Percentiles rank a stretch among this genome's conserved stretches.
Evolutionary conservation across 2,797 vertebrate species (phyloP).

Genomic region (Zalophus californianus): DNA sequence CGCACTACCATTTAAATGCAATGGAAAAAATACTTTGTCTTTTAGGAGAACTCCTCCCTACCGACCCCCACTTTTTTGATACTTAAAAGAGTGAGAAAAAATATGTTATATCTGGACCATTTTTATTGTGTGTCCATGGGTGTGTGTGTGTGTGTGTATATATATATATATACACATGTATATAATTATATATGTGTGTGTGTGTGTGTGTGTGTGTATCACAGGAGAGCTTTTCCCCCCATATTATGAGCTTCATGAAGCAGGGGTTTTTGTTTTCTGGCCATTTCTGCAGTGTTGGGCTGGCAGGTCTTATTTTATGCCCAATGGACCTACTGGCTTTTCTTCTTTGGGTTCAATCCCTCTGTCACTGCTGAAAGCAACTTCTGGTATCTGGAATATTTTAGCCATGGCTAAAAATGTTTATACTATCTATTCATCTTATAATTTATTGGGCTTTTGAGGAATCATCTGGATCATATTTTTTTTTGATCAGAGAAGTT

Average conservation of each 20-base stretch:
- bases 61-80: neutral
- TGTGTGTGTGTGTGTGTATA: neutral
- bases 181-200: too few species aligned
- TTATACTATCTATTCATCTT: neutral
- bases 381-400: neutral
- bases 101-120: neutral
- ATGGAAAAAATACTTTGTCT: constrained; percentile 28
- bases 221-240: neutral
- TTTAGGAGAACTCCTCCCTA: neutral
- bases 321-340: neutral
- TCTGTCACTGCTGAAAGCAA: neutral
- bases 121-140: neutral
- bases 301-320: neutral
- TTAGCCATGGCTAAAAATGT: neutral
- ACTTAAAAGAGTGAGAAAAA: constrained; percentile 14
- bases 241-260: neutral
- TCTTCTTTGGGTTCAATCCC: neutral
- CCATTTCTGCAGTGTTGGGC: neutral
- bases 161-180: neutral
- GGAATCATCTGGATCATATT: neutral
- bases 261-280: neutral
- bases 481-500: neutral
- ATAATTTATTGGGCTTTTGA: neutral
- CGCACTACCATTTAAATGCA: constrained; percentile 1
- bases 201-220: too few species aligned